These are phyloP conservation scores for Pseudomyrmex pallidus DNA, from an alignment of 1,140 invertebrate genomes.

Conservation along the genomic window DNA sequence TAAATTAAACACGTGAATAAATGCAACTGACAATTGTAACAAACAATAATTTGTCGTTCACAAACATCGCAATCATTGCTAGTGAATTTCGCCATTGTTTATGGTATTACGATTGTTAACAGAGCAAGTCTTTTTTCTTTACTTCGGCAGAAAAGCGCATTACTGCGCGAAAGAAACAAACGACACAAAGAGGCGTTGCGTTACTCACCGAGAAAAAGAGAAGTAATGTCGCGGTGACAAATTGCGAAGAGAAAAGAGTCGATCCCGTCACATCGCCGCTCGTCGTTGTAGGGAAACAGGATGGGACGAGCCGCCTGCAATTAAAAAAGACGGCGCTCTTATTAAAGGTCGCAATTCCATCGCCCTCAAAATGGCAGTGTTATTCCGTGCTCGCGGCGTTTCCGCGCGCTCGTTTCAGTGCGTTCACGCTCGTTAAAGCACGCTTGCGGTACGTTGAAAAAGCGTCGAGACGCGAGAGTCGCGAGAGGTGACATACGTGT, in stretches of 20 bases:
- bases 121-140: neutral
- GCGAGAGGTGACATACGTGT: conserved; percentile 1
- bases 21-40: too few relatives aligned
- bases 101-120: too few relatives aligned
- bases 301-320: conserved; percentile 62
- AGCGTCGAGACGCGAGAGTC: neutral
- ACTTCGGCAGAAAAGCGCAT: neutral
- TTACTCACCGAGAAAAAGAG: neutral
- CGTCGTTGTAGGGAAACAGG: conserved; percentile 28
- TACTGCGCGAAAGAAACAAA: neutral
- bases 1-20: too few relatives aligned
- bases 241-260: conserved; percentile 23
- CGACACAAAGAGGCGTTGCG: neutral
- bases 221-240: neutral
- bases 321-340: conserved; percentile 46
- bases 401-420: neutral
- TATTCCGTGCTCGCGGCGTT: conserved; percentile 24
- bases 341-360: neutral
- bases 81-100: too few relatives aligned
- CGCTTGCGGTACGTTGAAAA: neutral
- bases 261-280: conserved; percentile 65
- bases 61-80: too few relatives aligned
- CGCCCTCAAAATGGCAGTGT: neutral
- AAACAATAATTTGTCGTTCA: too few relatives aligned
- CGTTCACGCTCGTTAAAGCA: conserved; percentile 28